phyloP scores from a whole-genome alignment of 2,797 vertebrate species.

The Paedocypris micromegethes region DNA sequence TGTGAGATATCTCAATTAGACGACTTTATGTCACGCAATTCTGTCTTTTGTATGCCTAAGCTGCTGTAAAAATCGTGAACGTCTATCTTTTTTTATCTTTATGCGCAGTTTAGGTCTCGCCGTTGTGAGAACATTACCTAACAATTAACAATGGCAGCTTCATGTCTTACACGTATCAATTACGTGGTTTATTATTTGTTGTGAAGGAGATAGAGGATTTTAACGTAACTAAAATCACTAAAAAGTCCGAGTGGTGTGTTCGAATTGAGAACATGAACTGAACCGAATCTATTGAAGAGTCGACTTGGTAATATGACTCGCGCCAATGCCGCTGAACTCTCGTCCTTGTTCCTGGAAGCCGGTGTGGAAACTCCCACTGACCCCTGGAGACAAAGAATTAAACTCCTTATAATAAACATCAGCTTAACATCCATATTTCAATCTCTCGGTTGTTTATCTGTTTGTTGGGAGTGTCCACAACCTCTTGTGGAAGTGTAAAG shows the following conservation, averaged over 20 bases:
- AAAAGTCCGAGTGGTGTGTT: neutral
- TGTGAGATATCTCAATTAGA: no score
- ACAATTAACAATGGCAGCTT: no score
- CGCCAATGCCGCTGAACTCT: constrained; percentile 17
- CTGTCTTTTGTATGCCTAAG: no score
- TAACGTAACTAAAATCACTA: neutral
- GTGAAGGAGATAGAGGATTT: neutral
- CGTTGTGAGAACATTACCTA: no score
- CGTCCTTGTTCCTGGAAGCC: constrained; percentile 48
- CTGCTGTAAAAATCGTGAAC: no score
- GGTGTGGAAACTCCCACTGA: constrained; percentile 65
- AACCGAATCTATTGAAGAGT: neutral
- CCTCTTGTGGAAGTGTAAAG: neutral
- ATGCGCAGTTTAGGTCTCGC: no score
- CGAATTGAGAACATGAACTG: neutral
- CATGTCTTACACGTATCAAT: no score
- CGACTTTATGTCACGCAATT: no score
- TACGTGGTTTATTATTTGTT: no score
- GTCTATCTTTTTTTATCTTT: no score
- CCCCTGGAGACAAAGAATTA: constrained; percentile 41
- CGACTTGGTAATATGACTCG: constrained; percentile 7
- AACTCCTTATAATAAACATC: constrained; percentile 20
- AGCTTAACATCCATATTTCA: neutral
- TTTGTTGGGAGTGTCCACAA: neutral
- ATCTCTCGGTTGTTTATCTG: constrained; percentile 1